phyloP scores from a whole-genome alignment of 2,888 invertebrate species.

The Chesias legatella region DNA sequence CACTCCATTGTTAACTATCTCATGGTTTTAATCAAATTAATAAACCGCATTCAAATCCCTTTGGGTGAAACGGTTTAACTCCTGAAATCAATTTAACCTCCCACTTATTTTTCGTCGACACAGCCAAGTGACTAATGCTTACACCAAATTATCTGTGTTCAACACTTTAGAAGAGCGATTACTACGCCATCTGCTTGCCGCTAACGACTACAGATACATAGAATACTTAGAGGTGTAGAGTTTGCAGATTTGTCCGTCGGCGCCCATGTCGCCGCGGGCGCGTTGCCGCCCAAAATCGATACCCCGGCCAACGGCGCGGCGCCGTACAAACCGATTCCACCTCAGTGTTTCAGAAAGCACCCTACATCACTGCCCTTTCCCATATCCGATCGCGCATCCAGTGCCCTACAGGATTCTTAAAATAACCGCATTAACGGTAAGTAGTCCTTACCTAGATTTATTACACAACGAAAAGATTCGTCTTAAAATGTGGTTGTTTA shows the following conservation, averaged over 20 bases:
- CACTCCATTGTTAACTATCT: too few relatives aligned
- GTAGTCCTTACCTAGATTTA: slow-evolving; percentile 34
- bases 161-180: slow-evolving; percentile 4
- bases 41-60: too few relatives aligned
- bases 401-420: slow-evolving; percentile 52
- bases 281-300: slow-evolving; percentile 77
- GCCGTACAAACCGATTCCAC: slow-evolving; percentile 59
- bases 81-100: too few relatives aligned
- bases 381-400: slow-evolving; percentile 55
- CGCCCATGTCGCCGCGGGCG: slow-evolving; percentile 38
- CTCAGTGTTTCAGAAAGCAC: slow-evolving; percentile 65
- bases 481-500: background rate
- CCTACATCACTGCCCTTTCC: slow-evolving; percentile 57
- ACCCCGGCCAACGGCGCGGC: slow-evolving; percentile 57
- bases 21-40: too few relatives aligned
- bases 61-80: too few relatives aligned
- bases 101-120: too few relatives aligned
- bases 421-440: slow-evolving; percentile 51
- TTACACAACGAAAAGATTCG: background rate
- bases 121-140: too few relatives aligned
- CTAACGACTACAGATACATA: slow-evolving; percentile 12
- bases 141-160: background rate
- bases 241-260: slow-evolving; percentile 31
- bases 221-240: slow-evolving; percentile 27
- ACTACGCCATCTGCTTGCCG: slow-evolving; percentile 49